A percentile compares a stretch with the other conserved stretches of the same genome.
Conservation (phyloP, 2,113 vertebrate species). For the Pitta sordida region DNA sequence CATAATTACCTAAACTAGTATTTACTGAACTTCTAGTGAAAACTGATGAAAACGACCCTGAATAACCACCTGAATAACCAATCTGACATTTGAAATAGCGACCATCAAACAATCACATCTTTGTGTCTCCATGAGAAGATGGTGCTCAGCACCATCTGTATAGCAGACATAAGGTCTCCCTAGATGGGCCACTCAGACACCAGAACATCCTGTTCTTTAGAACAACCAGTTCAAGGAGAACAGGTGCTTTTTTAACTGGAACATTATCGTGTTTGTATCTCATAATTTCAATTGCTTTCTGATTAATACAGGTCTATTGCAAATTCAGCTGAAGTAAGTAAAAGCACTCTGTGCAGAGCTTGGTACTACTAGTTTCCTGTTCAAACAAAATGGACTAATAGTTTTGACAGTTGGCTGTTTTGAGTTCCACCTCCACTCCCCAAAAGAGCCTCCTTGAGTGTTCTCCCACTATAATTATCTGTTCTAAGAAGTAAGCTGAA, state of each 20-base stretch:
- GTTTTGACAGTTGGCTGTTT: not conserved
- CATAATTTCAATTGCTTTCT: not conserved
- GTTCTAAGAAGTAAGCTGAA: not conserved
- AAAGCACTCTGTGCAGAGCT: not conserved
- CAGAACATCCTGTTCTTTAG: not conserved
- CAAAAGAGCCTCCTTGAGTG: not conserved
- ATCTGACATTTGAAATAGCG: not conserved
- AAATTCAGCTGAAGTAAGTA: not conserved
- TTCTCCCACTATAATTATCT: not conserved
- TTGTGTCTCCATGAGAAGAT: not conserved
- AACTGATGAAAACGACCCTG: not conserved
- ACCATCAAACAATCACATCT: not conserved
- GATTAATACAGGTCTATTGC: not conserved
- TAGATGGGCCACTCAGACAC: not conserved
- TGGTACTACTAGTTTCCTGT: not conserved
- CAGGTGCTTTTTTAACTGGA: not conserved
- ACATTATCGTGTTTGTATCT: not conserved
- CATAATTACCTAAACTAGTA: not conserved
- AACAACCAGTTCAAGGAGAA: not conserved
- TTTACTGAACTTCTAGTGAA: not conserved
- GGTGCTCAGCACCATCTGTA: not conserved
- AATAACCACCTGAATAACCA: not conserved
- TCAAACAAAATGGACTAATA: not conserved
- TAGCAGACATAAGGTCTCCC: not conserved
- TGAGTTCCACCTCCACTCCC: not conserved